These are phyloP conservation scores for Petrocephalus schoutedeni DNA, from an alignment of 2,797 vertebrate genomes.

Conservation along the genomic window DNA sequence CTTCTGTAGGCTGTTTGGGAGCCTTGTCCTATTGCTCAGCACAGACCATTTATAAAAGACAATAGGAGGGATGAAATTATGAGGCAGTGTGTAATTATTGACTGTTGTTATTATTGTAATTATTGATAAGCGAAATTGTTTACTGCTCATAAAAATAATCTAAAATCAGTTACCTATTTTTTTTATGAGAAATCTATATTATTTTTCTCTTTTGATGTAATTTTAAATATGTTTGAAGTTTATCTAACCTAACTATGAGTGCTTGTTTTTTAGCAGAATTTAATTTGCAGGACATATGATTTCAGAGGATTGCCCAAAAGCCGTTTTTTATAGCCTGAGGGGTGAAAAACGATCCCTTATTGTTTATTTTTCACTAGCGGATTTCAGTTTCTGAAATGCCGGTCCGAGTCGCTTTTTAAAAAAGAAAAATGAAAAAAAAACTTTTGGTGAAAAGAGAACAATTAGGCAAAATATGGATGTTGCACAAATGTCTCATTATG, in stretches of 20 bases:
- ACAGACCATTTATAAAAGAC: background rate
- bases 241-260: background rate
- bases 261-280: background rate
- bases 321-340: background rate
- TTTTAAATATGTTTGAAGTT: background rate
- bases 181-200: background rate
- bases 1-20: background rate
- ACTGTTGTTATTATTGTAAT: background rate
- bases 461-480: constrained; percentile 38
- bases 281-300: background rate
- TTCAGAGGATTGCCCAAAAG: background rate
- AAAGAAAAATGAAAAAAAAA: constrained; percentile 34
- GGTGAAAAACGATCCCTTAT: background rate
- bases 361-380: constrained; percentile 22
- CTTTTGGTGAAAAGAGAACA: background rate
- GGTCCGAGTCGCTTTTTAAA: background rate
- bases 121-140: background rate
- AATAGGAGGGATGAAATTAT: background rate
- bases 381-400: background rate
- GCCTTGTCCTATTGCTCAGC: background rate
- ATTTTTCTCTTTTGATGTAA: background rate
- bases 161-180: background rate
- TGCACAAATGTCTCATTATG: constrained; percentile 46
- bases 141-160: background rate
- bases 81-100: background rate